A percentile compares a stretch with the other conserved stretches of the same genome.
phyloP scores from a whole-genome alignment of 1,140 invertebrate genomes.

The Drosophila takahashii region DNA sequence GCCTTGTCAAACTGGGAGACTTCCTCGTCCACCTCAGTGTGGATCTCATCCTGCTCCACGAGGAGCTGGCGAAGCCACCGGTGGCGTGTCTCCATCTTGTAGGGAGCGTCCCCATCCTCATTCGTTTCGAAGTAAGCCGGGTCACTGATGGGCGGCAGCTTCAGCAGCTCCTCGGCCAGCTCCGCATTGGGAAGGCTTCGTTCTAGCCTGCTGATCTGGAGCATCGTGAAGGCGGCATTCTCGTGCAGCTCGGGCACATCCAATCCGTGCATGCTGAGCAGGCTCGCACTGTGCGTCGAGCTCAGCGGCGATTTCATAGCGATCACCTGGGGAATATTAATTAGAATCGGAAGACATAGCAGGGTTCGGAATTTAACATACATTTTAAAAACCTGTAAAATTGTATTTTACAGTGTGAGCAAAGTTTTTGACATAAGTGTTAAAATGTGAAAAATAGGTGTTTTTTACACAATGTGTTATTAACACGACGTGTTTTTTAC shows the following conservation, averaged over 20 bases:
- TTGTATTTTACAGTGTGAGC: too few species aligned
- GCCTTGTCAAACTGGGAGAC: constrained; percentile 89
- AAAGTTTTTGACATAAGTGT: too few species aligned
- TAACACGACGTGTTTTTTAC: too few species aligned
- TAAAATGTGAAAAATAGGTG: too few species aligned
- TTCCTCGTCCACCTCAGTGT: constrained; percentile 86
- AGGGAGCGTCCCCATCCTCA: constrained; percentile 49
- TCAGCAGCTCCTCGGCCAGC: constrained; percentile 1
- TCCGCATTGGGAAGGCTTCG: background rate
- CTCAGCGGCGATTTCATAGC: background rate
- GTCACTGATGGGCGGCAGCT: constrained; percentile 42
- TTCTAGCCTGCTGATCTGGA: constrained; percentile 39
- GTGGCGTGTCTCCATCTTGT: constrained; percentile 66
- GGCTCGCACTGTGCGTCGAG: background rate
- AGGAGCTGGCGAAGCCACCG: constrained; percentile 85
- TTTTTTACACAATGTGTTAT: too few species aligned
- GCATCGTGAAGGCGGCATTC: constrained; percentile 19
- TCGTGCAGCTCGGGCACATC: constrained; percentile 34
- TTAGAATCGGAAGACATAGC: background rate
- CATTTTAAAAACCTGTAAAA: too few species aligned
- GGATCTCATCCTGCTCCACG: constrained; percentile 87
- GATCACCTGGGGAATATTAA: background rate
- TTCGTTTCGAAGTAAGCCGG: constrained; percentile 54
- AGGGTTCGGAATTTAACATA: too few species aligned
- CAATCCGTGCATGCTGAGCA: constrained; percentile 1